phyloP scores from a whole-genome alignment of 1,140 invertebrate species.

The Panagrolaimus sp. region DNA sequence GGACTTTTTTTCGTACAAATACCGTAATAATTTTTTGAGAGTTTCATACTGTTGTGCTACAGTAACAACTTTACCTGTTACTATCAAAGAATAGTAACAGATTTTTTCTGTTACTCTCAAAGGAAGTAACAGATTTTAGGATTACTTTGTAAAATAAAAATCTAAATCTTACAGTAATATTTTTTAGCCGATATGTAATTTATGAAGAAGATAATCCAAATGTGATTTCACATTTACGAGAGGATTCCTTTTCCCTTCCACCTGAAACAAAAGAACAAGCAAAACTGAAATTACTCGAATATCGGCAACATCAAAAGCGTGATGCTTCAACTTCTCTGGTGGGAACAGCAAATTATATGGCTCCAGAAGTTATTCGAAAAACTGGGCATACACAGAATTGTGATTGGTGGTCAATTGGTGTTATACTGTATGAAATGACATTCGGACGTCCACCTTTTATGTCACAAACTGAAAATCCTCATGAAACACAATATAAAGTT shows the following conservation, averaged over 20 bases:
- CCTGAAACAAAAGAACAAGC: conserved; percentile 27
- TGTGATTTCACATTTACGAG: conserved; percentile 72
- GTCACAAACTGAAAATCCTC: conserved; percentile 73
- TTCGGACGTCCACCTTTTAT: conserved; percentile 94
- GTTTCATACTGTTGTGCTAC: too few species aligned
- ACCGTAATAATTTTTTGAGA: too few species aligned
- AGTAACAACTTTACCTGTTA: too few species aligned
- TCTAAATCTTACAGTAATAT: neutral
- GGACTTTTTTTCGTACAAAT: too few species aligned
- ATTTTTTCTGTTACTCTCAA: too few species aligned
- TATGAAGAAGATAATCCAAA: conserved; percentile 45
- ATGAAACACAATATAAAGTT: conserved; percentile 94
- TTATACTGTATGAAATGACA: conserved; percentile 98
- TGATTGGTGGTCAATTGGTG: conserved; percentile 99
- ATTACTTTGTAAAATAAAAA: too few species aligned
- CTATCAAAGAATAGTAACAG: too few species aligned
- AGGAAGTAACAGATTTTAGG: too few species aligned
- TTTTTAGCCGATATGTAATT: conserved; percentile 50
- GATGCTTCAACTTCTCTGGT: conserved; percentile 93
- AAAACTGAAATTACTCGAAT: conserved; percentile 47
- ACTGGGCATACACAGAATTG: conserved; percentile 85
- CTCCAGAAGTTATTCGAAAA: conserved; percentile 52
- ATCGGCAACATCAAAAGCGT: conserved; percentile 64
- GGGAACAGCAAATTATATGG: conserved; percentile 96
- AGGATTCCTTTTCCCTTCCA: conserved; percentile 85